Percentiles rank a stretch among this genome's conserved stretches.
These are phyloP conservation scores for Candidula unifasciata DNA, from an alignment of 2,888 invertebrate genomes.

Conservation along the genomic window DNA sequence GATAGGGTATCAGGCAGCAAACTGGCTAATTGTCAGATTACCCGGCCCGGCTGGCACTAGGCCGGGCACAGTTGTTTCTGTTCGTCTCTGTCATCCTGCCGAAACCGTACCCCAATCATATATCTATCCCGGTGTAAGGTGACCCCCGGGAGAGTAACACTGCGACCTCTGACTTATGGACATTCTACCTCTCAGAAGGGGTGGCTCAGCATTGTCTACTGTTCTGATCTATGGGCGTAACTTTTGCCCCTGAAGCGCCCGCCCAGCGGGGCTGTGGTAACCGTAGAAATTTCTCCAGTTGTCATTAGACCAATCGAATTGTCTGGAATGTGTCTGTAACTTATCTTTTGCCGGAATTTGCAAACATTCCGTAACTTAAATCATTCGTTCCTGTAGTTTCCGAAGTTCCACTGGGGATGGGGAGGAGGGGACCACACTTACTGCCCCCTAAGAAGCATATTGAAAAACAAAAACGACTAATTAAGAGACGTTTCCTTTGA, in stretches of 20 bases:
- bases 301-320: background rate
- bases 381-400: too few species aligned
- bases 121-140: background rate
- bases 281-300: constrained; percentile 25
- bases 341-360: too few species aligned
- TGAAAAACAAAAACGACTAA: too few species aligned
- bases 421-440: too few species aligned
- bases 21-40: background rate
- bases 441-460: too few species aligned
- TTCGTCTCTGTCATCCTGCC: background rate
- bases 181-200: background rate
- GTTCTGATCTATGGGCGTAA: constrained; percentile 26
- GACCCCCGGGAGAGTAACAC: background rate
- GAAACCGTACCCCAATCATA: constrained; percentile 7
- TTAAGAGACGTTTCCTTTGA: too few species aligned
- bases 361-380: too few species aligned
- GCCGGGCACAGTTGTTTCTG: background rate
- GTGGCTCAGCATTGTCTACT: background rate
- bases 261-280: constrained; percentile 20
- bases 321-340: too few species aligned
- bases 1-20: background rate
- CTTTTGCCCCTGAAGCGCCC: background rate
- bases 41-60: background rate
- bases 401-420: too few species aligned
- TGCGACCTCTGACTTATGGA: background rate